Evolutionary conservation across 2,888 invertebrate species (phyloP).

Genomic region (Drosophila algonquin): DNA sequence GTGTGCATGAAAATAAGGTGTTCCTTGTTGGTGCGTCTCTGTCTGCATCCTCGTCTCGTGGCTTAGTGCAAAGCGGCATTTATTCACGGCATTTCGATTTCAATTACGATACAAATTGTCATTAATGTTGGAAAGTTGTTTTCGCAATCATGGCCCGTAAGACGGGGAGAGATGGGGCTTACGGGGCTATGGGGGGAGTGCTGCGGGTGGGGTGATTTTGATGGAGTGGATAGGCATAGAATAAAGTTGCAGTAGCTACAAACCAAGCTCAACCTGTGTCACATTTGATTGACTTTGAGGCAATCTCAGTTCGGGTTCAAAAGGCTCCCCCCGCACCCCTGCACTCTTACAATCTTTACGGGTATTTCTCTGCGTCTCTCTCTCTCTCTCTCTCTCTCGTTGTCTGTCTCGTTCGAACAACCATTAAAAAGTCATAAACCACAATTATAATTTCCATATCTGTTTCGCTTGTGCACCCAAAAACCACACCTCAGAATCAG

Average conservation of each 20-base stretch:
- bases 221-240: slow-evolving; percentile 62
- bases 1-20: slow-evolving; percentile 50
- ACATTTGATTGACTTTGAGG: slow-evolving; percentile 69
- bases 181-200: background rate
- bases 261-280: slow-evolving; percentile 65
- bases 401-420: slow-evolving; percentile 7
- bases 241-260: slow-evolving; percentile 39
- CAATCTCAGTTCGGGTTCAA: slow-evolving; percentile 63
- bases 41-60: slow-evolving; percentile 27
- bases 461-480: slow-evolving; percentile 66
- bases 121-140: slow-evolving; percentile 80
- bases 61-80: slow-evolving; percentile 78
- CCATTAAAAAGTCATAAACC: slow-evolving; percentile 71
- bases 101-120: slow-evolving; percentile 80
- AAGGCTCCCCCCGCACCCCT: slow-evolving; percentile 27
- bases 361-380: background rate
- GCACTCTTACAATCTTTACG: no score
- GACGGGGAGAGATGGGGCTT: slow-evolving; percentile 35
- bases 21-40: slow-evolving; percentile 67
- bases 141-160: slow-evolving; percentile 42
- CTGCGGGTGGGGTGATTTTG: slow-evolving; percentile 54
- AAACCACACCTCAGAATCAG: slow-evolving; percentile 69
- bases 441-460: slow-evolving; percentile 74
- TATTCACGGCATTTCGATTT: slow-evolving; percentile 79
- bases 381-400: no score